phyloP scores from a whole-genome alignment of 2,888 invertebrate genomes.

The Scotopteryx bipunctaria region DNA sequence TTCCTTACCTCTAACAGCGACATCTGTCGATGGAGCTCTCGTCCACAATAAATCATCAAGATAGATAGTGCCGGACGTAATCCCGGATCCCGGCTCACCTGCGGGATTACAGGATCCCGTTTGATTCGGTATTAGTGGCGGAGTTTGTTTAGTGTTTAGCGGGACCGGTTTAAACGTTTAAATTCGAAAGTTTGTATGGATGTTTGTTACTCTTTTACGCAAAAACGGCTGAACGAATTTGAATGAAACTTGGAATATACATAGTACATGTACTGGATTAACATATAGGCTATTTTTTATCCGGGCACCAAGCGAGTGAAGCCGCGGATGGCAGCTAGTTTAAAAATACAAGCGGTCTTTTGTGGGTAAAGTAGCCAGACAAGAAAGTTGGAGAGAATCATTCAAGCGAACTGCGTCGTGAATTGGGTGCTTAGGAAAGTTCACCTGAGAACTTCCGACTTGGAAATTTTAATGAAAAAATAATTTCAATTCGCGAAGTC shows the following conservation, averaged over 20 bases:
- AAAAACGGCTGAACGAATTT: background rate
- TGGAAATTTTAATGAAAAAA: conserved; percentile 80
- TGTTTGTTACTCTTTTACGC: background rate
- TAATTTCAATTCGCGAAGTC: conserved; percentile 78
- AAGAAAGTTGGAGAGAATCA: conserved; percentile 56
- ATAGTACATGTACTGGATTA: background rate
- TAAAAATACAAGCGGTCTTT: background rate
- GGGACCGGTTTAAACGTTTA: conserved; percentile 2
- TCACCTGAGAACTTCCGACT: conserved; percentile 67
- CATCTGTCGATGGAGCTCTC: conserved; percentile 62
- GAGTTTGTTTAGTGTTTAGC: conserved; percentile 39
- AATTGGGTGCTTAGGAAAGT: conserved; percentile 70
- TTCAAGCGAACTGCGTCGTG: conserved; percentile 58
- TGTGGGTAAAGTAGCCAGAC: conserved; percentile 33
- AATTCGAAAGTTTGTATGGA: background rate
- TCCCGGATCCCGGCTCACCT: conserved; percentile 64
- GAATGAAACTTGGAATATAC: too few relatives aligned
- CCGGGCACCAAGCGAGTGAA: too few relatives aligned
- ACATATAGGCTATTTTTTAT: too few relatives aligned
- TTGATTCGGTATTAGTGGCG: conserved; percentile 46
- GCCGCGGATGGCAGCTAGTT: too few relatives aligned
- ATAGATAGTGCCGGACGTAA: conserved; percentile 55
- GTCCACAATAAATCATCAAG: conserved; percentile 69
- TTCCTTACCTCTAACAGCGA: conserved; percentile 40
- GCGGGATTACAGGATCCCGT: conserved; percentile 58